Conservation (phyloP, 2,797 vertebrate genomes). For the Spondyliosoma cantharus region DNA sequence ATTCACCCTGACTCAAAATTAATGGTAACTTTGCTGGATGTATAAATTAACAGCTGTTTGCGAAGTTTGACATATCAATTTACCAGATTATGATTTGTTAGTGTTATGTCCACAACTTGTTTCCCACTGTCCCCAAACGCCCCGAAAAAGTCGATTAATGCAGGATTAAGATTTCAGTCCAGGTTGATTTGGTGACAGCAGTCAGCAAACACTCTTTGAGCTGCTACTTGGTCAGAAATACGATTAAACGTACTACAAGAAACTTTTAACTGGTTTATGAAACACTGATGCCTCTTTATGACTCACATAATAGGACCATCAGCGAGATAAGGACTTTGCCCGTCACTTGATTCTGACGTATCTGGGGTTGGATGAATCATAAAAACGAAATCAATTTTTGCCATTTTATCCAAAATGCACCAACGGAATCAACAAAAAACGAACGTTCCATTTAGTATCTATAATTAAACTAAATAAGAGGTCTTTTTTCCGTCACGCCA, state of each 20-base stretch:
- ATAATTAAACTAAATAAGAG: not conserved
- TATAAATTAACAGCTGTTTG: not conserved
- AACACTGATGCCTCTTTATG: no score
- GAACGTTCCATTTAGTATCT: no score
- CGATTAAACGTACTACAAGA: no score
- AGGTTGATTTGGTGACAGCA: not conserved
- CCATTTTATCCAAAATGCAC: no score
- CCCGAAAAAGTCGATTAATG: not conserved
- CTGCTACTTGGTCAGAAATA: not conserved
- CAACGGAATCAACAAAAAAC: no score
- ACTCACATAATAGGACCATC: no score
- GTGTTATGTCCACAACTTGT: not conserved
- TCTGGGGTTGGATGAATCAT: no score
- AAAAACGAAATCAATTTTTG: no score
- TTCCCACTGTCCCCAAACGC: not conserved
- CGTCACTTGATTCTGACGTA: no score
- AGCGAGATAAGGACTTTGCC: no score
- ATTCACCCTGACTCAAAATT: not conserved
- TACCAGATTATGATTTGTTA: not conserved
- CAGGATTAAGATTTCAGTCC: not conserved
- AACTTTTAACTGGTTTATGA: no score
- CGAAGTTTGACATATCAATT: not conserved
- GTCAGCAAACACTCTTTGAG: not conserved
- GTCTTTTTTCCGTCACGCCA: not conserved
- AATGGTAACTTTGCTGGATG: not conserved